Evolutionary conservation across 2,113 vertebrate genomes (phyloP).

Genomic region (Kryptolebias marmoratus): DNA sequence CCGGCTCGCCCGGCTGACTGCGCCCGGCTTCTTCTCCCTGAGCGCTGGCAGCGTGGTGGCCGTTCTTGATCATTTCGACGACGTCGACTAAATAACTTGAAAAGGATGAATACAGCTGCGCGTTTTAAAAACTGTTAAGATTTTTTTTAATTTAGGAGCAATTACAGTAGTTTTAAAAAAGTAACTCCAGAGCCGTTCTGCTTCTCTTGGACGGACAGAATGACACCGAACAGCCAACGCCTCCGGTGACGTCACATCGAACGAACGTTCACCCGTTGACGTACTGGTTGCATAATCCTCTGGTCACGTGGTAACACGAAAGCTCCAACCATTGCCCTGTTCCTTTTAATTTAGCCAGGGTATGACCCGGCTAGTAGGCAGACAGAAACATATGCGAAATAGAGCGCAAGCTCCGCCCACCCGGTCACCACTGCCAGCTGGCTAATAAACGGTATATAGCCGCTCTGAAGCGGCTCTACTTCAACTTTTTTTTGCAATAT

Average conservation of each 20-base stretch:
- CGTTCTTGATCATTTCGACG: constrained; percentile 86
- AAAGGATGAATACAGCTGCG: neutral
- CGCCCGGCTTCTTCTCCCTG: constrained; percentile 32
- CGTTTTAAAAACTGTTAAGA: neutral
- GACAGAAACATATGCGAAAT: too few relatives aligned
- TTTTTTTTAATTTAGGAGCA: neutral
- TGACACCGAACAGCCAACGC: constrained; percentile 45
- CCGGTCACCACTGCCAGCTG: too few relatives aligned
- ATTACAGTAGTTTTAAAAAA: neutral
- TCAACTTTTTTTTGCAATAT: too few relatives aligned
- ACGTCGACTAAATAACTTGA: accelerated
- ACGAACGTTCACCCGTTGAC: constrained; percentile 27
- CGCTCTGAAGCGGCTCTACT: too few relatives aligned
- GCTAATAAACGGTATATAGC: too few relatives aligned
- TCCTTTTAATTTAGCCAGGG: too few relatives aligned
- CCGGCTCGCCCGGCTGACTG: constrained; percentile 17
- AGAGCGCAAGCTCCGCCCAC: too few relatives aligned
- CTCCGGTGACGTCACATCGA: constrained; percentile 57
- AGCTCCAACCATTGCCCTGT: neutral
- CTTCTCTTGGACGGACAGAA: neutral
- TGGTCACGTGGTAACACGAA: constrained; percentile 25
- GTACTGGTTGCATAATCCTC: constrained; percentile 27
- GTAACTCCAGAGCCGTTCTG: neutral
- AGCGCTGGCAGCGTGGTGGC: constrained; percentile 66
- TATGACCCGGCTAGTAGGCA: too few relatives aligned